Percentiles rank a stretch among this genome's conserved stretches.
Conservation (phyloP, 2,888 invertebrate genomes). For the Stenotaenia linearis region DNA sequence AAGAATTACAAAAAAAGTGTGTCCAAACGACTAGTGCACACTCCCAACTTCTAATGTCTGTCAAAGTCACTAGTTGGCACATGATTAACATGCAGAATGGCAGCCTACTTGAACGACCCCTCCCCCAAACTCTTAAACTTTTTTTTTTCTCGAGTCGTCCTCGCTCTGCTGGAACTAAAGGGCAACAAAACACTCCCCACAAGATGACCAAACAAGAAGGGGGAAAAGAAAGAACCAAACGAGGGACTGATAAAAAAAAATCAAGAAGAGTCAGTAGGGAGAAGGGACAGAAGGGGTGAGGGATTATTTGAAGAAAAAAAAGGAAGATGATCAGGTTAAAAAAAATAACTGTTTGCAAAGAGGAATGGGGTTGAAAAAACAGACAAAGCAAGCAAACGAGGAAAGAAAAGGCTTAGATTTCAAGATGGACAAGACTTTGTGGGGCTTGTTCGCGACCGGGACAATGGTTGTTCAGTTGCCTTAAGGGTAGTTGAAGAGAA, state of each 20-base stretch:
- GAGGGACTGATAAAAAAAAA: not conserved
- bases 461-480: slow-evolving; percentile 10
- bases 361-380: not conserved
- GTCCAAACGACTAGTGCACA: slow-evolving; percentile 14
- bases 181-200: slow-evolving; percentile 19
- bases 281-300: not conserved
- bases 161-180: not conserved
- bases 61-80: slow-evolving; percentile 1
- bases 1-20: not conserved
- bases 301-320: slow-evolving; percentile 1
- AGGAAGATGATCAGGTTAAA: slow-evolving; percentile 11
- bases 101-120: not conserved
- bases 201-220: slow-evolving; percentile 26
- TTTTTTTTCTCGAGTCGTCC: not conserved
- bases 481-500: not conserved
- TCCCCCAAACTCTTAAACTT: not conserved
- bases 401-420: slow-evolving; percentile 24
- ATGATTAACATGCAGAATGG: slow-evolving; percentile 23
- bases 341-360: slow-evolving; percentile 20
- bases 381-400: slow-evolving; percentile 18
- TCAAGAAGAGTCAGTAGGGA: not conserved
- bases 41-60: slow-evolving; percentile 4
- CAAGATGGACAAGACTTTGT: slow-evolving; percentile 7
- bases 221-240: not conserved
- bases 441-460: not conserved